Conservation (phyloP, 2,113 vertebrate species). For the Accipiter cooperii region DNA sequence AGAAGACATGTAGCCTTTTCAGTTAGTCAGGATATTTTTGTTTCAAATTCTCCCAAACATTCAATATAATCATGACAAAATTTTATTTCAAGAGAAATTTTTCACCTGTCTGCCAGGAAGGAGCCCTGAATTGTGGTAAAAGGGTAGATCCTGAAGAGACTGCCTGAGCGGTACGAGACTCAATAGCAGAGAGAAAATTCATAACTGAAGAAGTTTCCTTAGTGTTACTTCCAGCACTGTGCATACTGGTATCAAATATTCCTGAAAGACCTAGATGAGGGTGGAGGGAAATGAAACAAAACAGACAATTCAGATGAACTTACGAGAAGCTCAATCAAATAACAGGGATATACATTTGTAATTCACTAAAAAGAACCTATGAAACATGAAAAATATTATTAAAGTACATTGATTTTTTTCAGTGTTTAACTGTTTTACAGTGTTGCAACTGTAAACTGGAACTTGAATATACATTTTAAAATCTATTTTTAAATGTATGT, state of each 20-base stretch:
- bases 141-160: slow-evolving; percentile 89
- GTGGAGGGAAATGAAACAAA: background rate
- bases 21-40: background rate
- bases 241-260: slow-evolving; percentile 83
- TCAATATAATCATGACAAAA: background rate
- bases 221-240: slow-evolving; percentile 82
- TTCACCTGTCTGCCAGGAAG: slow-evolving; percentile 92
- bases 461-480: background rate
- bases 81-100: background rate
- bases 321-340: background rate
- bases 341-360: background rate
- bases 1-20: background rate
- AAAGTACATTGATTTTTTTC: background rate
- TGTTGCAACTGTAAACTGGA: background rate
- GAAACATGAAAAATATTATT: background rate
- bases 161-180: slow-evolving; percentile 88
- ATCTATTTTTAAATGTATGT: background rate
- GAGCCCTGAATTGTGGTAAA: slow-evolving; percentile 90
- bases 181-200: slow-evolving; percentile 93
- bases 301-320: background rate
- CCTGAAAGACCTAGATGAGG: slow-evolving; percentile 75
- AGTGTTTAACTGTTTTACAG: background rate
- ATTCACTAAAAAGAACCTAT: background rate
- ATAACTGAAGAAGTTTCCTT: slow-evolving; percentile 92
- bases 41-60: background rate